These are phyloP conservation scores for Sepioteuthis lessoniana DNA, from an alignment of 2,888 invertebrate species.

Conservation along the genomic window DNA sequence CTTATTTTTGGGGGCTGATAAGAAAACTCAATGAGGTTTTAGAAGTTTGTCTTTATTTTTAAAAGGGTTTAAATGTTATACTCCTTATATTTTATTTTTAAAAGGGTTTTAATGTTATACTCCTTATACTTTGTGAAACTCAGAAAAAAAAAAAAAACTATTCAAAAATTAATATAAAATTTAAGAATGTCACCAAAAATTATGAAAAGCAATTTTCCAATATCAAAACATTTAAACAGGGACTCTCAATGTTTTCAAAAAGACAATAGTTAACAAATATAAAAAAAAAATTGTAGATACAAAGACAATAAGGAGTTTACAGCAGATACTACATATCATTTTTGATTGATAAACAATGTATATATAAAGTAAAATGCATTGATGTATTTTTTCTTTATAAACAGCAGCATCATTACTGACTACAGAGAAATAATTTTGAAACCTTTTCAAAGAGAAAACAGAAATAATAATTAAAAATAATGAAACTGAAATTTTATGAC, in stretches of 20 bases:
- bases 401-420: not conserved
- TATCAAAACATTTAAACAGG: not conserved
- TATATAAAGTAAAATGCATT: not conserved
- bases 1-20: no score
- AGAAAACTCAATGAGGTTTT: no score
- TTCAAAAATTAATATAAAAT: not conserved
- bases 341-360: no score
- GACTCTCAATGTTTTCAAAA: not conserved
- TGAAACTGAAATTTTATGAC: not conserved
- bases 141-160: no score
- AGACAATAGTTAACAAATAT: not conserved
- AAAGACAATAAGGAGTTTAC: not conserved
- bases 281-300: not conserved
- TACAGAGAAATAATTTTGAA: not conserved
- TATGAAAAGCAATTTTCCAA: not conserved
- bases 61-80: no score
- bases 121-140: no score
- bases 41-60: no score
- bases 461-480: not conserved
- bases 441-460: not conserved
- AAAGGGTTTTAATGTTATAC: no score
- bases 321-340: no score
- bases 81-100: no score
- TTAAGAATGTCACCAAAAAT: not conserved
- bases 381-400: not conserved